These are phyloP conservation scores for Ailuropoda melanoleuca DNA, from an alignment of 2,113 vertebrate species.

Conservation along the genomic window DNA sequence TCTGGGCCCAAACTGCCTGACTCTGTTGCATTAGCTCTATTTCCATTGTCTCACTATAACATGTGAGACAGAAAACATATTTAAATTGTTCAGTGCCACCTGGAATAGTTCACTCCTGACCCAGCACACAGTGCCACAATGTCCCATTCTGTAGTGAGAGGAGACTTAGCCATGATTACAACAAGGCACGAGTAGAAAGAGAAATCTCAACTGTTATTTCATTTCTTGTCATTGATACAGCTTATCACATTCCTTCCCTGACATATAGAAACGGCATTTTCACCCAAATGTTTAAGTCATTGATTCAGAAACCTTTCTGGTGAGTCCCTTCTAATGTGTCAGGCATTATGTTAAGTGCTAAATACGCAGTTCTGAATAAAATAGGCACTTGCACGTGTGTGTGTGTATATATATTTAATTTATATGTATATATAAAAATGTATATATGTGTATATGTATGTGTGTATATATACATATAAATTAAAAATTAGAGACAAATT, in stretches of 20 bases:
- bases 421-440: too few relatives aligned
- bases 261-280: not conserved
- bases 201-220: not conserved
- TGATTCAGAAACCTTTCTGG: not conserved
- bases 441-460: too few relatives aligned
- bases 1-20: not conserved
- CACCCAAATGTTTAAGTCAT: not conserved
- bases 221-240: not conserved
- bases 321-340: not conserved
- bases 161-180: not conserved
- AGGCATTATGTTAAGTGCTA: not conserved
- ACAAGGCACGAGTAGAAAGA: not conserved
- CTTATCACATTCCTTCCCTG: not conserved
- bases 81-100: not conserved
- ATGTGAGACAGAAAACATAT: not conserved
- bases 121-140: not conserved
- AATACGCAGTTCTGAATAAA: not conserved
- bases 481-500: not conserved
- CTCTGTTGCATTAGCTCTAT: not conserved
- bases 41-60: not conserved
- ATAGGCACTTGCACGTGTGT: not conserved
- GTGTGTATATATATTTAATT: too few relatives aligned
- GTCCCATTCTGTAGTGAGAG: not conserved
- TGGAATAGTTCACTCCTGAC: not conserved
- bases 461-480: not conserved